Base-by-base conservation (phyloP, 2,797 vertebrate species). In the Ctenochaetus hawaiiensis region DNA sequence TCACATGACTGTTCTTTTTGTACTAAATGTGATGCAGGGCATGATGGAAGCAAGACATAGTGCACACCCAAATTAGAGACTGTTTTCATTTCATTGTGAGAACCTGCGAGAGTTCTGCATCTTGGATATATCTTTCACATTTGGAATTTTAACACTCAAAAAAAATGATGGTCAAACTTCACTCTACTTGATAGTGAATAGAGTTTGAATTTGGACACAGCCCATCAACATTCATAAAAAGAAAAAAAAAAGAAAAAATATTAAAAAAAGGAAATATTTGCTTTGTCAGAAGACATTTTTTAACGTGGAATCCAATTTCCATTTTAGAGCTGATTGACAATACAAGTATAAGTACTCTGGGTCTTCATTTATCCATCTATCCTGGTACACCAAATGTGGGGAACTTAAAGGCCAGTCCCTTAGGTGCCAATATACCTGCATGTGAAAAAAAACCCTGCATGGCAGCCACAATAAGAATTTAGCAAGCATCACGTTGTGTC, bases 401-500 rank as follows among this genome's bases (percentile, higher is more conserved):
- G 12, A 11, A 34, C 10, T 34, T n/a, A 1, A 22, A 47, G 18
- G 44, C 1, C 18, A 60, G 30, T 57, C 43, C 23, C 16, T 39
- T 48, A 12, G n/a, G 49, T 20, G 44, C 1, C 8, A 18, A 74
- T 23, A 41, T 8, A 47, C 45, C 45, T 47, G 45, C 53, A 48
- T 71, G 45, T 49, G 26, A 30, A 30, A 4, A 4, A 14, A 26
- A 54, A 53, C n/a, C 44, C 20, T 58, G 67, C 49, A 44, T 68
- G 23, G 52, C 58, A 45, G 8, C 56, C 26, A 41, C 49, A 23
- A 51, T 58, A 23, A 43, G 60, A 44, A 70, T 75, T 67, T 67
- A 66, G 63, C 14, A 74, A 61, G 75, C 58, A 74, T 22, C 59
- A 49, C 23, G 67, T 66, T 23, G 57, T 67, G 85, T 66, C 11